These are phyloP conservation scores for Lepetodrilus schrolli DNA, from an alignment of 2,888 invertebrate species.

Conservation along the genomic window DNA sequence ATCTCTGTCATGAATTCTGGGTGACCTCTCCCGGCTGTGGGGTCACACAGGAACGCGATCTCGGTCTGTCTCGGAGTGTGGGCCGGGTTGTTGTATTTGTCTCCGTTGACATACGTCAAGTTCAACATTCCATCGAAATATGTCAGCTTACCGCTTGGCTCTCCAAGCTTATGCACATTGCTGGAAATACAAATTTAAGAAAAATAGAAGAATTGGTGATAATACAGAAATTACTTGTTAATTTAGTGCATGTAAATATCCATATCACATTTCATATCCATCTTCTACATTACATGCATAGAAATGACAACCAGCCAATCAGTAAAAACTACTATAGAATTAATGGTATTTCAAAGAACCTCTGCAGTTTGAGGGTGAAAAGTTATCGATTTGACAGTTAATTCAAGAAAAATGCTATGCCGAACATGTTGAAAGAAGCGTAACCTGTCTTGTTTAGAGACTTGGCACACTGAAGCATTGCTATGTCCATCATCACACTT, in stretches of 20 bases:
- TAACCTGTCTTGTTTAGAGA: too few species aligned
- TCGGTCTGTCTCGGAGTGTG: conserved; percentile 62
- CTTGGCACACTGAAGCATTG: conserved; percentile 69
- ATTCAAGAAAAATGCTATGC: too few species aligned
- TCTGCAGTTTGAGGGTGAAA: too few species aligned
- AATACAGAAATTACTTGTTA: too few species aligned
- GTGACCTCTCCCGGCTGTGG: conserved; percentile 60
- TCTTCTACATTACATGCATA: too few species aligned
- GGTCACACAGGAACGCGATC: conserved; percentile 73
- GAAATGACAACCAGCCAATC: too few species aligned
- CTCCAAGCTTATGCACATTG: conserved; percentile 53
- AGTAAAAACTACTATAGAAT: too few species aligned
- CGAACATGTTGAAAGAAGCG: too few species aligned
- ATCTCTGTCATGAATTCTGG: conserved; percentile 68
- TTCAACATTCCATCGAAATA: conserved; percentile 73
- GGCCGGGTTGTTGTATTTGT: conserved; percentile 57
- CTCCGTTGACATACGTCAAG: conserved; percentile 69
- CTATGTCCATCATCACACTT: conserved; percentile 51
- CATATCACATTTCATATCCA: too few species aligned
- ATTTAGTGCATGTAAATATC: too few species aligned
- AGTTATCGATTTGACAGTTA: too few species aligned
- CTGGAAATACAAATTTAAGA: conserved; percentile 36
- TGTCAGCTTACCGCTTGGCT: conserved; percentile 51
- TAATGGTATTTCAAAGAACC: too few species aligned
- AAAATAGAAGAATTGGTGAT: not conserved